Conservation (phyloP, 2,113 vertebrate genomes). For the Panthera uncia region DNA sequence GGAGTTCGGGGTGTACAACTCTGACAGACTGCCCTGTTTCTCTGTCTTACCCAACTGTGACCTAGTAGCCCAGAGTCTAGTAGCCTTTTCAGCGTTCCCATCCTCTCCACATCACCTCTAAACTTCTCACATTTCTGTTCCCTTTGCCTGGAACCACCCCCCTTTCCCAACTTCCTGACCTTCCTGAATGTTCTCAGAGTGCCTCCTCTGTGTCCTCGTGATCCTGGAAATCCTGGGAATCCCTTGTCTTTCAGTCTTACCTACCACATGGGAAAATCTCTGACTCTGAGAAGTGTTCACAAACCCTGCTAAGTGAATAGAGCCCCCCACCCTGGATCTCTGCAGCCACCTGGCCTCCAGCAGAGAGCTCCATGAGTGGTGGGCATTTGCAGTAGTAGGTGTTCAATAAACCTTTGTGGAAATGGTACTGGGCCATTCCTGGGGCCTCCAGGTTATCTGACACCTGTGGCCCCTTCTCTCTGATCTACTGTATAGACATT, state of each 20-base stretch:
- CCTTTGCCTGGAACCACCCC: background rate
- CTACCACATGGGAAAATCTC: background rate
- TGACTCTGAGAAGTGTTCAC: background rate
- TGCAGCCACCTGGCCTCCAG: background rate
- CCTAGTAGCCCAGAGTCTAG: background rate
- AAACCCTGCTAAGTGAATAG: background rate
- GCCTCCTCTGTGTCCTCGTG: background rate
- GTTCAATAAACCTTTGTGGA: background rate
- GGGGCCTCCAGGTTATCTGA: slow-evolving; percentile 3
- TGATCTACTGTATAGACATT: background rate
- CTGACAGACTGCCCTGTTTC: background rate
- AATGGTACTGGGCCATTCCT: background rate
- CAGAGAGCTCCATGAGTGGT: background rate
- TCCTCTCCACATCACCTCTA: background rate
- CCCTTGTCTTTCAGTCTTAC: background rate
- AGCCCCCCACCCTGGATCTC: background rate
- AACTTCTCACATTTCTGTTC: background rate
- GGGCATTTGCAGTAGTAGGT: background rate
- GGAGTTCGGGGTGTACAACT: background rate
- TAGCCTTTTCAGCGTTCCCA: background rate
- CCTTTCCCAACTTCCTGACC: background rate
- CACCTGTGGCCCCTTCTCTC: background rate
- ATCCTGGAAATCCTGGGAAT: background rate
- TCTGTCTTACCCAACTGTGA: background rate
- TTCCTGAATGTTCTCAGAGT: background rate